Percentiles rank a stretch among this genome's conserved stretches.
Conservation (phyloP, 2,888 invertebrate species). For the Xylophagus ater region DNA sequence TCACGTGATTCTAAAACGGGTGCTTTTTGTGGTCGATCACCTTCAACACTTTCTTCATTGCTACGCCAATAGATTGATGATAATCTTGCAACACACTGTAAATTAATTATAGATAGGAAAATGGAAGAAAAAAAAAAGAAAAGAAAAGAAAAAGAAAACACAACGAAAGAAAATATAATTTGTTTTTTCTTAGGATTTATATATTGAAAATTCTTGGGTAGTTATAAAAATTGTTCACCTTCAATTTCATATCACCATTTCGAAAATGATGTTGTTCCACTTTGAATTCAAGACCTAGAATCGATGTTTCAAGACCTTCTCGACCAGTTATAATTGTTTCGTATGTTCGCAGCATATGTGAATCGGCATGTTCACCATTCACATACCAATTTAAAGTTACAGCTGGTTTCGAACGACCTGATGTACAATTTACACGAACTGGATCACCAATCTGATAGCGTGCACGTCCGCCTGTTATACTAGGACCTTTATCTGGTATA, state of each 20-base stretch:
- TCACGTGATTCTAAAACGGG: constrained; percentile 59
- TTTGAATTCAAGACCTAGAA: constrained; percentile 55
- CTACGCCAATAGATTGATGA: constrained; percentile 60
- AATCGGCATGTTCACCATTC: constrained; percentile 45
- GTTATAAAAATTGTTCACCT: too few relatives aligned
- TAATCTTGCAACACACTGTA: constrained; percentile 55
- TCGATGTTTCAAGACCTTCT: constrained; percentile 54
- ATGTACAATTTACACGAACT: constrained; percentile 51
- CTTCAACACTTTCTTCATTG: constrained; percentile 65
- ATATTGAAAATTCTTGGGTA: too few relatives aligned
- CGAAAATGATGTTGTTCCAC: constrained; percentile 58
- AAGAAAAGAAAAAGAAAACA: neutral
- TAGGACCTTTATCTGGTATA: constrained; percentile 49
- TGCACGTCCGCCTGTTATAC: constrained; percentile 46
- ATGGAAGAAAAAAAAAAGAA: constrained; percentile 1
- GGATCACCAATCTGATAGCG: constrained; percentile 49
- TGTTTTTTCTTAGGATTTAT: neutral
- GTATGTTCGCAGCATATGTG: constrained; percentile 40
- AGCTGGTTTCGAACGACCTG: constrained; percentile 49
- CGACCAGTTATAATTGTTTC: constrained; percentile 44
- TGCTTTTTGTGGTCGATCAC: constrained; percentile 53
- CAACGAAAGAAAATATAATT: neutral
- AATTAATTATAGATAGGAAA: constrained; percentile 10
- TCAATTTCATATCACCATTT: constrained; percentile 62
- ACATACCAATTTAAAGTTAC: constrained; percentile 49